Evolutionary conservation across 2,113 vertebrate species (phyloP).

Genomic region (Nothocercus nigrocapillus): DNA sequence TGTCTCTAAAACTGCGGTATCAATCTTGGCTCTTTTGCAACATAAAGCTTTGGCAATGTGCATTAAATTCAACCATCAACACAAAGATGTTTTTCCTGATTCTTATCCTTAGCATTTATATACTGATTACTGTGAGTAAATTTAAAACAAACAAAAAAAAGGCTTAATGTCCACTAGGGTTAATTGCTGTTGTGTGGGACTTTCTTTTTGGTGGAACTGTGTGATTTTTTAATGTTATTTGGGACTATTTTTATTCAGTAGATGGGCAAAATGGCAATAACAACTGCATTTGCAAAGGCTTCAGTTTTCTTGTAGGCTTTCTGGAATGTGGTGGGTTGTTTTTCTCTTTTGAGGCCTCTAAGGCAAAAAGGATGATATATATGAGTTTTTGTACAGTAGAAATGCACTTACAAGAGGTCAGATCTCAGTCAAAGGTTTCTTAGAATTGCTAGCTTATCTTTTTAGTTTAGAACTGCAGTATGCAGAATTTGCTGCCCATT

Average conservation of each 20-base stretch:
- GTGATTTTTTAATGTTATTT: not conserved
- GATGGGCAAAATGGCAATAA: not conserved
- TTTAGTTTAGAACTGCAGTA: not conserved
- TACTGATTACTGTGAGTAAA: not conserved
- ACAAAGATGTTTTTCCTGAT: not conserved
- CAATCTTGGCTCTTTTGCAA: too few species aligned
- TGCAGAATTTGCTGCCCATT: not conserved
- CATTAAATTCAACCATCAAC: not conserved
- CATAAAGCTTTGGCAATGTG: too few species aligned
- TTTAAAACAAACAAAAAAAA: not conserved
- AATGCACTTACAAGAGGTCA: not conserved
- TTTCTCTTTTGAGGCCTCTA: not conserved
- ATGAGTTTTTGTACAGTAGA: not conserved
- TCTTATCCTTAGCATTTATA: not conserved
- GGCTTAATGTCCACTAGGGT: not conserved
- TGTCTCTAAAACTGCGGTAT: too few species aligned
- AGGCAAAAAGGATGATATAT: not conserved
- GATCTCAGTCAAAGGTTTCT: fast-evolving
- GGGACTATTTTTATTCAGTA: not conserved
- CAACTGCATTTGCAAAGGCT: not conserved
- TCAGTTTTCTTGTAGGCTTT: not conserved
- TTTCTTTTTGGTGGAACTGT: not conserved
- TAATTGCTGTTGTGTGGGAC: not conserved
- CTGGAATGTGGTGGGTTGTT: fast-evolving
- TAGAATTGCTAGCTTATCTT: not conserved